Base-by-base conservation (phyloP, 2,888 invertebrate genomes). In the Papilio demoleus region DNA sequence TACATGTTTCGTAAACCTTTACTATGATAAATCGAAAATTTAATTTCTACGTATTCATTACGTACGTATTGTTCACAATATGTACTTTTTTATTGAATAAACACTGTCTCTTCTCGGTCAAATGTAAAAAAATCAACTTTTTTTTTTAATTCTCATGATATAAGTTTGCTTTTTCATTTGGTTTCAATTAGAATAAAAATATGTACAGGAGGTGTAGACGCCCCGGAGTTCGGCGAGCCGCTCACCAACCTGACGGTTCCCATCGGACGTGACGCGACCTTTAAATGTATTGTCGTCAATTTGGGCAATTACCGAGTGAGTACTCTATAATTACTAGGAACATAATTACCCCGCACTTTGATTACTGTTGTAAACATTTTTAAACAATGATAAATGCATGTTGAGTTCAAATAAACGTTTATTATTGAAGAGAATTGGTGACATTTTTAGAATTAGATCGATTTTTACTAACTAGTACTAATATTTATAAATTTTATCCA, bases 271-370 rank as follows among this genome's bases (percentile, higher is more conserved):
- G 97, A 98, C 90, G 97, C 97, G 68, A 96, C 96, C 75, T 97
- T 98, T 89, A 96, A 96, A 84, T 98, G 98, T 89, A 94, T 96
- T 82, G 97, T 98, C 74, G 95, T 96, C 82, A 96, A 97, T 89
- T 94, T 98, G 77, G 97, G 97, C 74, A 97, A 97, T 83, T 97
- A 96, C 92, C 94, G 97, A 92, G 98, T 97, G 93, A 95, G 95
- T 94, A 71, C 53, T 65, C 34, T 38, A 19, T 69, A 65, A 45
- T 65, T 61, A 36, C 17, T 56, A 56, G 22, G 19, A 69, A 17
- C 31, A 59, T 63, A 65, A 64, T 64, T 59, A 70, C 59, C 34
- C 4, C 22, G 4, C 5, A 40, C 6, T 53, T 53, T 53, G 14
- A n/a, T 53, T n/a, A 53, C 27, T 1, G 27, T 11, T 27, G n/a